These are phyloP conservation scores for Coendou prehensilis DNA, from an alignment of 2,797 vertebrate genomes.

Conservation along the genomic window DNA sequence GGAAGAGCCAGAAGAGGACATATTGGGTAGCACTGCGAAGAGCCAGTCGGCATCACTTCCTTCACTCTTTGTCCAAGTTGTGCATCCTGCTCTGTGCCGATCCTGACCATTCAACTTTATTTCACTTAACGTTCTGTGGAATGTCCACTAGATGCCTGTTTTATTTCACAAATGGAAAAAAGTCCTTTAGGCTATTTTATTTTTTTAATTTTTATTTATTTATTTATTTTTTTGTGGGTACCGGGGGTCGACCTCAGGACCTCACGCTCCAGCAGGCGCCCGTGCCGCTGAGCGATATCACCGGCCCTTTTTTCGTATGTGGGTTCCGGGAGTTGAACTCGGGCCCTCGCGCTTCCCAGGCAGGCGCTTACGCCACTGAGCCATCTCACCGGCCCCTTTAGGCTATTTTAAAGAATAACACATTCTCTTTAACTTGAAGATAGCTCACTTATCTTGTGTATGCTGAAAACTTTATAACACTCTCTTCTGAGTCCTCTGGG, in stretches of 20 bases:
- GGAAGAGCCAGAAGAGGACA: neutral
- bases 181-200: constrained; percentile 55
- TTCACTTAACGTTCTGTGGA: neutral
- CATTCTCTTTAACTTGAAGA: constrained; percentile 33
- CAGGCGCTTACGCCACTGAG: too few species aligned
- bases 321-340: too few species aligned
- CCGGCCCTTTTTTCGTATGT: too few species aligned
- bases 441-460: constrained; percentile 31
- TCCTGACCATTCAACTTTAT: neutral
- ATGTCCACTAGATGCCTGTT: neutral
- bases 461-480: constrained; percentile 23
- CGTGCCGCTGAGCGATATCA: too few species aligned
- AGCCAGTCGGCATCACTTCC: neutral
- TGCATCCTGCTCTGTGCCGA: neutral
- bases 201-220: too few species aligned
- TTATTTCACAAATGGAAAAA: constrained; percentile 63
- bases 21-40: neutral
- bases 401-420: neutral
- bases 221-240: too few species aligned
- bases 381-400: too few species aligned
- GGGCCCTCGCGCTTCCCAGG: too few species aligned
- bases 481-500: neutral
- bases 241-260: too few species aligned
- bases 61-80: neutral
- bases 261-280: too few species aligned